These are phyloP conservation scores for Acipenser transmontanus DNA, from an alignment of 2,797 vertebrate genomes.

Conservation along the genomic window DNA sequence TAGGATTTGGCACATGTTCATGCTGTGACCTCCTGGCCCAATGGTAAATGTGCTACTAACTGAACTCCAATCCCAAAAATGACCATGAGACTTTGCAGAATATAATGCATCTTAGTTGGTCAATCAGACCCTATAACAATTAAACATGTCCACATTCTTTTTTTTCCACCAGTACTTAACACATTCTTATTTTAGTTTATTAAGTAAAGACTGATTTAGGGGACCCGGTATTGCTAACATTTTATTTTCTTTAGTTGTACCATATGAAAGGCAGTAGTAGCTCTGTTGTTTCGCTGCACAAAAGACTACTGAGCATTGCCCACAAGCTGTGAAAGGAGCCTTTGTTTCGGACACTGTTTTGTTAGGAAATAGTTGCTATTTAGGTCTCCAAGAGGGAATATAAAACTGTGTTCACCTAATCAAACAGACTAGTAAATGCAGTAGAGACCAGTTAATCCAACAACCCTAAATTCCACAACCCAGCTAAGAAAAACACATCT, in stretches of 20 bases:
- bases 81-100: too few species aligned
- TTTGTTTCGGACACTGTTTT: constrained; percentile 83
- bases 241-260: constrained; percentile 29
- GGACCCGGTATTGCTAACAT: not conserved
- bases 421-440: constrained; percentile 70
- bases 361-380: constrained; percentile 83
- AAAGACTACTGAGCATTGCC: constrained; percentile 53
- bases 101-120: too few species aligned
- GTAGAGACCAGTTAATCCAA: constrained; percentile 58
- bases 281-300: constrained; percentile 52
- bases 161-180: not conserved
- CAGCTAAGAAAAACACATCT: constrained; percentile 57
- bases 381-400: constrained; percentile 83
- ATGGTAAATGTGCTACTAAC: too few species aligned
- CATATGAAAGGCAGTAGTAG: constrained; percentile 45
- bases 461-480: constrained; percentile 62
- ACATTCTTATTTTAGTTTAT: not conserved
- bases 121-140: not conserved
- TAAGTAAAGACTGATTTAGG: not conserved
- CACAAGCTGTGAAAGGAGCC: constrained; percentile 68
- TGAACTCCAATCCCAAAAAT: too few species aligned
- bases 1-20: too few species aligned
- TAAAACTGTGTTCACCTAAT: constrained; percentile 86
- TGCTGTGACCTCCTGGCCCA: too few species aligned
- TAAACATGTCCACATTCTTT: not conserved